Evolutionary conservation across 2,113 vertebrate genomes (phyloP).

Genomic region (Rissa tridactyla): DNA sequence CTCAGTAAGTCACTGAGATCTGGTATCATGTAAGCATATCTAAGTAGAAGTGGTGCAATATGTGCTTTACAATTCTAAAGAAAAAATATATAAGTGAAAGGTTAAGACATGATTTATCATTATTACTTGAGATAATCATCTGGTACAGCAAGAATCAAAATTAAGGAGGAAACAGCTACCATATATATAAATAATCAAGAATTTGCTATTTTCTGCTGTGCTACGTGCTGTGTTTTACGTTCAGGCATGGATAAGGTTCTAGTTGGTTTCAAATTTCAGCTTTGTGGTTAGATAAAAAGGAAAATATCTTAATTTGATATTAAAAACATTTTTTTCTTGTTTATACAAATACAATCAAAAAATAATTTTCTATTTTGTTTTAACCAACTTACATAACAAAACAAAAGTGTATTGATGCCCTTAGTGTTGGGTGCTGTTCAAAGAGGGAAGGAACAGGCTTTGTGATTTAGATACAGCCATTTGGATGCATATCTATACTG

Average conservation of each 20-base stretch:
- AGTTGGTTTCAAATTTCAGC: not conserved
- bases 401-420: not conserved
- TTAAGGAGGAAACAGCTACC: not conserved
- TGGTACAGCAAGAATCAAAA: not conserved
- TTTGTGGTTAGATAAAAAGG: not conserved
- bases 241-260: not conserved
- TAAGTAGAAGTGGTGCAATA: not conserved
- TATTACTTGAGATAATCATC: not conserved
- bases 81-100: not conserved
- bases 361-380: not conserved
- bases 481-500: not conserved
- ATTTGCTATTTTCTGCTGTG: not conserved
- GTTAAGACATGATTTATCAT: not conserved
- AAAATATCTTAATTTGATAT: not conserved
- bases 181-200: not conserved
- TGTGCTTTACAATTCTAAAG: not conserved
- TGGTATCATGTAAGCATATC: not conserved
- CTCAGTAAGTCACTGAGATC: not conserved
- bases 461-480: not conserved
- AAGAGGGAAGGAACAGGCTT: not conserved
- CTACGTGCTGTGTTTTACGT: not conserved
- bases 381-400: fast-evolving
- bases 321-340: not conserved
- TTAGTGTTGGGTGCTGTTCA: not conserved
- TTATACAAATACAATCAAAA: not conserved